These are phyloP conservation scores for Haliclona indistincta DNA, from an alignment of 37 sponge, comb jelly and placozoan genomes.

Conservation along the genomic window DNA sequence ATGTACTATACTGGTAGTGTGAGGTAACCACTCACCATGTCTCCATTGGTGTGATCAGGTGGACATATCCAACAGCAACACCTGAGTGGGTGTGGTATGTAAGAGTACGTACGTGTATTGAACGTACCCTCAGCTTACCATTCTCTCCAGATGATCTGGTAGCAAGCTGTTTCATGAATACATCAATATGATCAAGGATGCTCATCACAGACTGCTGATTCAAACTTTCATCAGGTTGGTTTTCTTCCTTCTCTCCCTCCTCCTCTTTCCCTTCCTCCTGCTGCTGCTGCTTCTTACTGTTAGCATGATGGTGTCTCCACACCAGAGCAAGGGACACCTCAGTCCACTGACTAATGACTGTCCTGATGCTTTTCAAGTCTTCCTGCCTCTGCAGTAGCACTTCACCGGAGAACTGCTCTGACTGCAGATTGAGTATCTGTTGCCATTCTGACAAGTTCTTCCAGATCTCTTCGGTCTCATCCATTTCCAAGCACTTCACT, in stretches of 20 bases:
- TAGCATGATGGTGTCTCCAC: background rate
- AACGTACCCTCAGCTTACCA: constrained; percentile 43
- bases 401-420: constrained; percentile 85
- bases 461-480: constrained; percentile 49
- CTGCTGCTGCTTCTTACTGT: background rate
- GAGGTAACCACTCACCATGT: constrained; percentile 47
- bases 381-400: constrained; percentile 69
- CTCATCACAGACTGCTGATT: constrained; percentile 33
- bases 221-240: too few relatives aligned
- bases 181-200: constrained; percentile 29
- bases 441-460: constrained; percentile 69
- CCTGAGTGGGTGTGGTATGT: constrained; percentile 25
- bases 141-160: constrained; percentile 81
- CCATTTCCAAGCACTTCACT: constrained; percentile 21
- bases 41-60: constrained; percentile 74
- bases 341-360: constrained; percentile 50
- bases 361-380: constrained; percentile 31
- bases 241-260: too few relatives aligned
- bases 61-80: constrained; percentile 68
- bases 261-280: too few relatives aligned
- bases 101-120: background rate
- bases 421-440: constrained; percentile 56
- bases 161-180: constrained; percentile 11
- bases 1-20: background rate
- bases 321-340: constrained; percentile 24